These are phyloP conservation scores for Trileptium ribeirensis DNA, from an alignment of 2,888 invertebrate species.

Conservation along the genomic window DNA sequence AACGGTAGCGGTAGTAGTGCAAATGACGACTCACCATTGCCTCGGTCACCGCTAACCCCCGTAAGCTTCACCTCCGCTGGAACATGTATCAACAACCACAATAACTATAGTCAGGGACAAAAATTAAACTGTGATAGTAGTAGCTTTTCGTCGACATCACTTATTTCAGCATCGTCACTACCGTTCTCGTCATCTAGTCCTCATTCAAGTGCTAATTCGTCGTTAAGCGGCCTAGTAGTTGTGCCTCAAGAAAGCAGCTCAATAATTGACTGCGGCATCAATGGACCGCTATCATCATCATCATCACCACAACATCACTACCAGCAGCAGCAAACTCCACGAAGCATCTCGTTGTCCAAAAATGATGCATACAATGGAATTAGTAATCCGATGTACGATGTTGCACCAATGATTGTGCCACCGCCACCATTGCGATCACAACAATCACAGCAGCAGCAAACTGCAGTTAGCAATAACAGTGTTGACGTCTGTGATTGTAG, in stretches of 20 bases:
- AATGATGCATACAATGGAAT: neutral
- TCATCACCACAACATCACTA: too few species aligned
- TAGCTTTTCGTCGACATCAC: neutral
- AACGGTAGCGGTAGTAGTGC: neutral
- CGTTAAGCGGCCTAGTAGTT: too few species aligned
- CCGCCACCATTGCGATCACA: neutral
- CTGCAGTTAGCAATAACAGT: too few species aligned
- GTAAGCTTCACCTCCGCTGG: neutral
- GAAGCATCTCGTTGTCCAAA: too few species aligned
- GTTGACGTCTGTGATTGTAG: too few species aligned
- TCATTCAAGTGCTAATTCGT: neutral
- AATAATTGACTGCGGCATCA: too few species aligned
- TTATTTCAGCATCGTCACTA: neutral
- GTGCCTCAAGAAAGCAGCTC: too few species aligned
- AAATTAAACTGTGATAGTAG: neutral
- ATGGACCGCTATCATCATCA: neutral
- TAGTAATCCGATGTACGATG: neutral
- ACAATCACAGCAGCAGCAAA: too few species aligned
- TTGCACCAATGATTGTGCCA: neutral
- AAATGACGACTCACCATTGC: neutral
- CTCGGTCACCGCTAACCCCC: neutral
- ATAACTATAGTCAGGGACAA: neutral
- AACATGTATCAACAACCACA: neutral
- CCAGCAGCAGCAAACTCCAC: too few species aligned
- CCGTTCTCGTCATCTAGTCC: neutral